These are phyloP conservation scores for Hipposideros larvatus DNA, from an alignment of 2,797 vertebrate species.

Conservation along the genomic window DNA sequence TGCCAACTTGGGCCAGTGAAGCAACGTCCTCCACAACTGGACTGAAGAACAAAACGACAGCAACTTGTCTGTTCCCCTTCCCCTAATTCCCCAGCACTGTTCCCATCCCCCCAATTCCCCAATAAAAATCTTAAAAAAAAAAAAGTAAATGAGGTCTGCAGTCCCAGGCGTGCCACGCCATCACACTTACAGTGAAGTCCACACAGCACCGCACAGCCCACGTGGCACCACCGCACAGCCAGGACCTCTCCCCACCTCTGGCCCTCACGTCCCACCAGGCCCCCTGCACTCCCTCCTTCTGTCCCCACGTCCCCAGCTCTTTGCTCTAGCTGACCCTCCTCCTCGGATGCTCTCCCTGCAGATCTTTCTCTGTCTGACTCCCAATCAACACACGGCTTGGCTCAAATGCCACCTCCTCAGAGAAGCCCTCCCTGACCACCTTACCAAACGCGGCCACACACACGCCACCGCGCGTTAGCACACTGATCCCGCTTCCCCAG, in stretches of 20 bases:
- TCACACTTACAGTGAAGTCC: not conserved
- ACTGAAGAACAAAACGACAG: no score
- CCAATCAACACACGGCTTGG: not conserved
- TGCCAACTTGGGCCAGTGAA: no score
- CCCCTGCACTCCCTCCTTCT: not conserved
- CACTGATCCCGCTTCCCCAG: not conserved
- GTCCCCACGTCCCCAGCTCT: no score
- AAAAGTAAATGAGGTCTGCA: not conserved
- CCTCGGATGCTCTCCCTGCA: not conserved
- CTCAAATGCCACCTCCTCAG: not conserved
- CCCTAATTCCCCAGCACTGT: no score
- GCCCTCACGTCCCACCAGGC: not conserved
- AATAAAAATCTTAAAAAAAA: no score
- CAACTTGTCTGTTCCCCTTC: no score
- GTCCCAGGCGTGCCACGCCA: not conserved
- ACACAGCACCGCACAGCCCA: no score
- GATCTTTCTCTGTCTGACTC: not conserved
- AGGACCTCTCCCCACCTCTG: not conserved
- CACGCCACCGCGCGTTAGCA: no score
- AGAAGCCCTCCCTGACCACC: not conserved
- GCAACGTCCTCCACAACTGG: no score
- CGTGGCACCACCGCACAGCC: no score
- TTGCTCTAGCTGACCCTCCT: not conserved
- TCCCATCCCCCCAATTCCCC: no score
- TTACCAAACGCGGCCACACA: fast-evolving